phyloP scores from a whole-genome alignment of 2,888 invertebrate species.

The Pristionchus fissidentatus region DNA sequence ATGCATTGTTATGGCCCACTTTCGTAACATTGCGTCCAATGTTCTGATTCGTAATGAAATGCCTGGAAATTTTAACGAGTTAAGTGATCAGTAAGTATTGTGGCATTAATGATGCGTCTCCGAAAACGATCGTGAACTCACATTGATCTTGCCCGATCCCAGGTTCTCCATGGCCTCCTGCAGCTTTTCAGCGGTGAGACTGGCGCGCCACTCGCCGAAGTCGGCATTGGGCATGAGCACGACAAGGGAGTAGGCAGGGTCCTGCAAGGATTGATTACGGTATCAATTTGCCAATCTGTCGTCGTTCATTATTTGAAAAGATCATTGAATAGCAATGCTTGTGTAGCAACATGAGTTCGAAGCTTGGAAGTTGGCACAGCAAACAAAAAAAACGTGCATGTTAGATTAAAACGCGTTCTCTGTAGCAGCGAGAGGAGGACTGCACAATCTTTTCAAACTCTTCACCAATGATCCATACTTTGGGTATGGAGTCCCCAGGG shows the following conservation, averaged over 20 bases:
- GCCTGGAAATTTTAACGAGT: not conserved
- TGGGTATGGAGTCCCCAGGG: no score
- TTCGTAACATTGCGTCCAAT: not conserved
- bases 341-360: not conserved
- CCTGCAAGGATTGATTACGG: not conserved
- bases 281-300: no score
- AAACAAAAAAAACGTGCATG: not conserved
- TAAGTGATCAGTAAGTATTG: not conserved
- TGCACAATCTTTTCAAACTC: no score
- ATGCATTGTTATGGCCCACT: not conserved
- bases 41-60: not conserved
- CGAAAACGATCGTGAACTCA: not conserved
- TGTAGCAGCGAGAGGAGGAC: no score
- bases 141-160: constrained; percentile 1
- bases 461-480: no score
- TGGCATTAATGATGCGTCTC: not conserved
- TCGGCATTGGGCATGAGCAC: constrained; percentile 25
- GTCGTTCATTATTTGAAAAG: no score
- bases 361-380: not conserved
- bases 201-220: constrained; percentile 9
- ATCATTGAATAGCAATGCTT: not conserved
- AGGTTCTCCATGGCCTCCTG: not conserved
- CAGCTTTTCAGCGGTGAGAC: constrained; percentile 9
- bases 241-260: constrained; percentile 14
- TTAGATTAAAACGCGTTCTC: no score